These are phyloP conservation scores for Microchrysa polita DNA, from an alignment of 2,888 invertebrate genomes.

Conservation along the genomic window DNA sequence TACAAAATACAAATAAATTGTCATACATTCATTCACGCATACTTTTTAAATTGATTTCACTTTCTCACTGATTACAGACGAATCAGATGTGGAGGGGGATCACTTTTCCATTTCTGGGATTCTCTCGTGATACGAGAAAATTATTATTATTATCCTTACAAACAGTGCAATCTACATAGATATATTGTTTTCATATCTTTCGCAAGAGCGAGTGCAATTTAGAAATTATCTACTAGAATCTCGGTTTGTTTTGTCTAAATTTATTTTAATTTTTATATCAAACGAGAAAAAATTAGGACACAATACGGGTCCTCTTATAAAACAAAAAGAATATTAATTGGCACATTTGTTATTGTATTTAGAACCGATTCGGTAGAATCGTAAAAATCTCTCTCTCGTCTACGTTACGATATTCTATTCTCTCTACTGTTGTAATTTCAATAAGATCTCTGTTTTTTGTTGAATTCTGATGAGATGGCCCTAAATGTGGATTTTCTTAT, in stretches of 20 bases:
- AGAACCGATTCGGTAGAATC: constrained; percentile 27
- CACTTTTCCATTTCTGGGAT: background rate
- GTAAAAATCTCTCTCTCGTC: constrained; percentile 3
- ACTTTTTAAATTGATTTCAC: no score
- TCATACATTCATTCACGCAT: no score
- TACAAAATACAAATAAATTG: background rate
- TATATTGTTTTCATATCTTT: background rate
- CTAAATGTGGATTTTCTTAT: constrained; percentile 14
- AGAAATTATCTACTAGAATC: constrained; percentile 14
- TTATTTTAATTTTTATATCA: constrained; percentile 41
- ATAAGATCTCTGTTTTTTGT: no score
- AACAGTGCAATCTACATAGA: background rate
- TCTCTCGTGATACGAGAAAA: constrained; percentile 11
- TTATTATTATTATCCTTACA: no score
- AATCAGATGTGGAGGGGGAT: background rate
- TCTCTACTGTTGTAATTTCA: constrained; percentile 8
- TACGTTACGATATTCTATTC: background rate
- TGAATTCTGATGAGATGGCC: constrained; percentile 38
- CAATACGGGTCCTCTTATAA: background rate
- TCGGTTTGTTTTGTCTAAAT: constrained; percentile 7
- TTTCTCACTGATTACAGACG: no score
- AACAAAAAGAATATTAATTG: constrained; percentile 44
- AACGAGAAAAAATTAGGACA: no score
- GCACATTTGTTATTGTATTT: constrained; percentile 51
- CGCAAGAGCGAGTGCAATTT: constrained; percentile 34